phyloP scores from a whole-genome alignment of 2,113 vertebrate species.

The Tylochromis polylepis region DNA sequence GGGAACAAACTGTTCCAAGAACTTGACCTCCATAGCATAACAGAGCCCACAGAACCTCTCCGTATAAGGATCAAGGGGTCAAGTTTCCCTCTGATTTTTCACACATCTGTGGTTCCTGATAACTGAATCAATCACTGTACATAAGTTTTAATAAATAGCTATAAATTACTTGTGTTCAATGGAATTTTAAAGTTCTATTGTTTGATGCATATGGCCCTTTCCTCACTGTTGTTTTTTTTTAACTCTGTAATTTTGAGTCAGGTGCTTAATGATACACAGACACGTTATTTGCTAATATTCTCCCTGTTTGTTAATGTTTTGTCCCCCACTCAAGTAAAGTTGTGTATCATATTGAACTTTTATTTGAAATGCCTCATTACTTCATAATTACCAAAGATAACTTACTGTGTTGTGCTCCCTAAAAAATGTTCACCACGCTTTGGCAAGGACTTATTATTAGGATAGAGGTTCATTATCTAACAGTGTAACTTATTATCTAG shows the following conservation, averaged over 20 bases:
- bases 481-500: neutral
- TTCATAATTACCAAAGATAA: neutral
- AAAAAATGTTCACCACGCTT: neutral
- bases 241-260: neutral
- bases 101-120: neutral
- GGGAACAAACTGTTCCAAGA: neutral
- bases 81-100: neutral
- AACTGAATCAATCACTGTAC: neutral
- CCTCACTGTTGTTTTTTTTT: neutral
- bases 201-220: neutral
- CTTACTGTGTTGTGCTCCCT: neutral
- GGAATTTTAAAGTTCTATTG: neutral
- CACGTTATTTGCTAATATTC: neutral
- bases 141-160: neutral
- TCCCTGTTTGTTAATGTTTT: neutral
- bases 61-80: neutral
- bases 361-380: constrained; percentile 11
- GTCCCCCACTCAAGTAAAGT: neutral
- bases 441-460: neutral
- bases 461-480: neutral
- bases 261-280: neutral
- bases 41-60: neutral
- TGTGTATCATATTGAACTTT: neutral
- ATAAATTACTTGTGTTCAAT: neutral
- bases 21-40: neutral